A percentile compares a stretch with the other conserved stretches of the same genome.
These are phyloP conservation scores for Lophius americanus DNA, from an alignment of 2,797 vertebrate genomes.

Conservation along the genomic window DNA sequence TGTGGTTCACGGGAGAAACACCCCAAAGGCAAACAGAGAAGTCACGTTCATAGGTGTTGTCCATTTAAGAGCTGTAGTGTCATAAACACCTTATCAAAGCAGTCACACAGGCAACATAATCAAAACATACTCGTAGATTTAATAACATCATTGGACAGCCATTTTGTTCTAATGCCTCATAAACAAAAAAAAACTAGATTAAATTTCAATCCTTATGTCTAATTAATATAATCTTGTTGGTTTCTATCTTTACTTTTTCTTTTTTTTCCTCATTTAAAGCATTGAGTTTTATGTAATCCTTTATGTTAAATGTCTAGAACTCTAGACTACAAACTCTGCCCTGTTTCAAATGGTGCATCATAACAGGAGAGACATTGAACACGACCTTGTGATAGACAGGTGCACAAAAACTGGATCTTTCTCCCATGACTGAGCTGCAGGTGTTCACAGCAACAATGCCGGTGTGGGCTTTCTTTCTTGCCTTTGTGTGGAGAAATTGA, in stretches of 20 bases:
- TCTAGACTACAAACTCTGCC: not conserved
- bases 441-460: conserved; percentile 45
- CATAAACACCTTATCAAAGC: conserved; percentile 27
- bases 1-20: conserved; percentile 48
- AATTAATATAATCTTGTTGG: too few relatives aligned
- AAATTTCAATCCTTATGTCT: too few relatives aligned
- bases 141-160: conserved; percentile 15
- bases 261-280: not conserved
- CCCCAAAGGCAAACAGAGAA: conserved; percentile 50
- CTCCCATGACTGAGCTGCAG: conserved; percentile 47
- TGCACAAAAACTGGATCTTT: conserved; percentile 33
- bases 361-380: conserved; percentile 40
- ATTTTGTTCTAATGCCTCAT: not conserved
- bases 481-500: conserved; percentile 56
- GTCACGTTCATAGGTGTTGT: conserved; percentile 31
- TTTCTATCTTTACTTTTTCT: not conserved
- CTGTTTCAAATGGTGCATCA: conserved; percentile 20
- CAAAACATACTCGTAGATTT: conserved; percentile 11
- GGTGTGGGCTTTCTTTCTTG: conserved; percentile 26
- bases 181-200: not conserved
- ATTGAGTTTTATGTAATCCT: not conserved
- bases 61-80: conserved; percentile 19
- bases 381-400: conserved; percentile 37
- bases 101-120: conserved; percentile 18
- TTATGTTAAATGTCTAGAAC: not conserved